Evolutionary conservation across 2,113 vertebrate genomes (phyloP).

Genomic region (Spea bombifrons): DNA sequence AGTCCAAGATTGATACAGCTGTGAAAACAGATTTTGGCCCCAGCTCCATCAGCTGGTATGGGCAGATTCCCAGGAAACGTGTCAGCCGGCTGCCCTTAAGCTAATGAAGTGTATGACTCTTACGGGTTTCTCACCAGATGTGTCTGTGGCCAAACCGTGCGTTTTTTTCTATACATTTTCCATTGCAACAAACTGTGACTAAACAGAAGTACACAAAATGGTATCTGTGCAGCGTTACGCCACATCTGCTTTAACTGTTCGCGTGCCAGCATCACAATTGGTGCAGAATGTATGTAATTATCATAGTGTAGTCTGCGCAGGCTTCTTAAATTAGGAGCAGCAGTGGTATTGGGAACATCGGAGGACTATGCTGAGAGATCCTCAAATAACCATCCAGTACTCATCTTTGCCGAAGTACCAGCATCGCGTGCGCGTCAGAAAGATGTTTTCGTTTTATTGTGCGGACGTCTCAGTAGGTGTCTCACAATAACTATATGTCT

Average conservation of each 20-base stretch:
- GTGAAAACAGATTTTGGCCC: slow-evolving; percentile 79
- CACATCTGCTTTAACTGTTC: not conserved
- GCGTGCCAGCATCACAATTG: not conserved
- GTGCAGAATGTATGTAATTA: too few relatives aligned
- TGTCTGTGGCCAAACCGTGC: slow-evolving; percentile 67
- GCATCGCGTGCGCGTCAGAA: too few relatives aligned
- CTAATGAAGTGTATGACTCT: slow-evolving; percentile 76
- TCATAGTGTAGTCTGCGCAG: too few relatives aligned
- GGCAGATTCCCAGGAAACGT: slow-evolving; percentile 76
- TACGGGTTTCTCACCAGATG: slow-evolving; percentile 72
- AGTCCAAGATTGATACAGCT: slow-evolving; percentile 77
- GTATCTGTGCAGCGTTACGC: not conserved
- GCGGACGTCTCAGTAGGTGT: too few relatives aligned
- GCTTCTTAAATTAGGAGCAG: too few relatives aligned
- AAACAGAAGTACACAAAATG: slow-evolving; percentile 49
- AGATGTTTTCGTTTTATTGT: too few relatives aligned
- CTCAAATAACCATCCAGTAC: too few relatives aligned
- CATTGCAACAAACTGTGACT: slow-evolving; percentile 73
- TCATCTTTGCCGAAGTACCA: too few relatives aligned
- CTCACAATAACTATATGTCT: too few relatives aligned
- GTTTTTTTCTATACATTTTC: slow-evolving; percentile 70
- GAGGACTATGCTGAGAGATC: too few relatives aligned
- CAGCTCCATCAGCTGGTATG: slow-evolving; percentile 68
- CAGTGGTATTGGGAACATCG: too few relatives aligned
- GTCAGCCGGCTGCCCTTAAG: slow-evolving; percentile 69